Percentiles rank a stretch among this genome's conserved stretches.
These are phyloP conservation scores for Chaetodon trifascialis DNA, from an alignment of 2,113 vertebrate genomes.

Conservation along the genomic window DNA sequence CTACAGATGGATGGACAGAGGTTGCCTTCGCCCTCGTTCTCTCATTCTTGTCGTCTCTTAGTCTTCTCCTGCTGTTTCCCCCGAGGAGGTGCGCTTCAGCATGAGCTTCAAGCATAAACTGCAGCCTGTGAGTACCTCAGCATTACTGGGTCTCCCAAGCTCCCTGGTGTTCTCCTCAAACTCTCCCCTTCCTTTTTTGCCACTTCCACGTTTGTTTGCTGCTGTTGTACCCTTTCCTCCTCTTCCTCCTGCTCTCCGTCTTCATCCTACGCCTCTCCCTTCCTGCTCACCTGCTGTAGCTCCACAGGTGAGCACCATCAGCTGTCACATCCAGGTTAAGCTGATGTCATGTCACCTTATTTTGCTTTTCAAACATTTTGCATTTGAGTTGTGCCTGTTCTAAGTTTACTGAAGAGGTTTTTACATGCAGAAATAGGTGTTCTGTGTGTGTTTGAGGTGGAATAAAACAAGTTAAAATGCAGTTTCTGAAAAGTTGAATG, in stretches of 20 bases:
- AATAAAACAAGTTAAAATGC: not conserved
- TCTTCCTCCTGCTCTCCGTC: slow-evolving; percentile 1
- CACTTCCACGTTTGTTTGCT: slow-evolving; percentile 1
- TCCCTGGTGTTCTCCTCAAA: slow-evolving; percentile 2
- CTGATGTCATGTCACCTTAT: not conserved
- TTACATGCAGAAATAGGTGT: not conserved
- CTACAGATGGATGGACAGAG: slow-evolving; percentile 31
- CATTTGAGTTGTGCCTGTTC: not conserved
- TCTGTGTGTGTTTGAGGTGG: not conserved
- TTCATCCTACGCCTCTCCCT: not conserved
- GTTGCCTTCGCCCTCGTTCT: slow-evolving; percentile 25
- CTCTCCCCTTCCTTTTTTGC: slow-evolving; percentile 1
- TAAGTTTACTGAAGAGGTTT: not conserved
- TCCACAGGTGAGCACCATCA: slow-evolving; percentile 26
- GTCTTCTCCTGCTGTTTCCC: slow-evolving; percentile 61
- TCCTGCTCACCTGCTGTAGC: not conserved
- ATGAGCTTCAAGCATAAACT: slow-evolving; percentile 86
- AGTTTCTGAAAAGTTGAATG: not conserved
- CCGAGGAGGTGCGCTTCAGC: slow-evolving; percentile 65
- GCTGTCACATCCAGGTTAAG: not conserved
- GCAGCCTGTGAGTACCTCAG: slow-evolving; percentile 82
- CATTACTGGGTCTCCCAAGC: slow-evolving; percentile 11
- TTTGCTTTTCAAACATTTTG: not conserved
- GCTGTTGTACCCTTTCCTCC: not conserved
- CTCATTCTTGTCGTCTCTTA: slow-evolving; percentile 18